Evolutionary conservation across 2,888 invertebrate species (phyloP), one percentile per base, ranked within the genome.

Genomic region (Venusia cambrica): DNA sequence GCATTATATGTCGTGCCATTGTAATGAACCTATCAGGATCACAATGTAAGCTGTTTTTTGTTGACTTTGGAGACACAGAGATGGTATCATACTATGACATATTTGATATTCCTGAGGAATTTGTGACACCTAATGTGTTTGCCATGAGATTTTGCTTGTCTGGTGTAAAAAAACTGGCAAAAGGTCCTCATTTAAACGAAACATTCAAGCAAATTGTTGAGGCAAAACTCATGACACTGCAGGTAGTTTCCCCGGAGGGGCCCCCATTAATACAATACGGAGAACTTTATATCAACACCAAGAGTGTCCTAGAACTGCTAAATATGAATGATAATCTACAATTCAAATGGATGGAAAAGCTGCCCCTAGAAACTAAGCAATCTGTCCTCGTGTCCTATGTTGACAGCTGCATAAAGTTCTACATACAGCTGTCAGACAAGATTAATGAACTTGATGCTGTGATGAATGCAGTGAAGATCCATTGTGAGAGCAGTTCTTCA

Each of bases 1-100:
- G 90, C 2, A 90, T 90, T 8, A 89, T 93, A 28, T 93, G 94
- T 57, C 88, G 95, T 48, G 94, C 94, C 14, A 92, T 95, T 16
- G 92, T 95, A 1, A 93, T 92, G 72, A 91, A 90, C 51, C 89
- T 93, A 20, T 91, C 91, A 16, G 91, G 92, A 38, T 90, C 91
- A 8, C 90, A 91, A 28, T 94, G 92, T 63, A 93, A 93, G 71
- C 88, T 95, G 2, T 93, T 92, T 59, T 95, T 93, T 68, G 93
- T 94, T 13, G 95, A 95, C 70, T 94, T 92, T 67, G 95, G 95
- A 12, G 93, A 94, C 60, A 92, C 92, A 3, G 94, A 94, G 74
- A 79, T 91, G 57, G 89, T 94, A 5, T 88, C 92, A 0, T 90
- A 91, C 44, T 89, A 90, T 48, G 90, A 93, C 51, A 89, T 95